Evolutionary conservation across 2,888 invertebrate species (phyloP).

Genomic region (Bugulina stolonifera): DNA sequence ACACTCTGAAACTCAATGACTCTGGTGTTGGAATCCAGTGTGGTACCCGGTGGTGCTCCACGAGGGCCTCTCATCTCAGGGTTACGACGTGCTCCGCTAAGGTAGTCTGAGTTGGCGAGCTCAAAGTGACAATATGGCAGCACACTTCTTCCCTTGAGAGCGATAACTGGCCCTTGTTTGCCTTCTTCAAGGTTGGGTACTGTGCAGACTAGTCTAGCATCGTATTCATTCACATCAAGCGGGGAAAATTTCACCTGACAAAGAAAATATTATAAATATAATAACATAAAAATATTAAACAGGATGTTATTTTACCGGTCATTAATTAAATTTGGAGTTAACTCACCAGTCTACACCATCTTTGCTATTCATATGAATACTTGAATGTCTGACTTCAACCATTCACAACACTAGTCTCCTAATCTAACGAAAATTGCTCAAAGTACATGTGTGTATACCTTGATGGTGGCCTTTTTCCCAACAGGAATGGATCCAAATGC

Average conservation of each 20-base stretch:
- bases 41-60: constrained; percentile 46
- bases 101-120: constrained; percentile 63
- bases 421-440: too few species aligned
- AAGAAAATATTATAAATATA: neutral
- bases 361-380: too few species aligned
- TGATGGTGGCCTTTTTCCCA: constrained; percentile 42
- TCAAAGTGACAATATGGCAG: constrained; percentile 69
- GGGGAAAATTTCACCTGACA: constrained; percentile 37
- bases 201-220: constrained; percentile 50
- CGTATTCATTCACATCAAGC: constrained; percentile 49
- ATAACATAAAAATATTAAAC: too few species aligned
- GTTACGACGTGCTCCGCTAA: constrained; percentile 51
- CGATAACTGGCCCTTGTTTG: constrained; percentile 43
- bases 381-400: too few species aligned
- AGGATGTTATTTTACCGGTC: too few species aligned
- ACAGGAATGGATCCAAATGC: constrained; percentile 44
- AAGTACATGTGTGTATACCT: too few species aligned
- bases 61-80: constrained; percentile 49
- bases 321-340: too few species aligned
- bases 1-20: constrained; percentile 65
- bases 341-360: too few species aligned
- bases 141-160: constrained; percentile 60
- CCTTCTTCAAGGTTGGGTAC: constrained; percentile 47
- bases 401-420: too few species aligned
- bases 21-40: constrained; percentile 56